These are phyloP conservation scores for Archips crataeganus DNA, from an alignment of 2,888 invertebrate genomes.

Conservation along the genomic window DNA sequence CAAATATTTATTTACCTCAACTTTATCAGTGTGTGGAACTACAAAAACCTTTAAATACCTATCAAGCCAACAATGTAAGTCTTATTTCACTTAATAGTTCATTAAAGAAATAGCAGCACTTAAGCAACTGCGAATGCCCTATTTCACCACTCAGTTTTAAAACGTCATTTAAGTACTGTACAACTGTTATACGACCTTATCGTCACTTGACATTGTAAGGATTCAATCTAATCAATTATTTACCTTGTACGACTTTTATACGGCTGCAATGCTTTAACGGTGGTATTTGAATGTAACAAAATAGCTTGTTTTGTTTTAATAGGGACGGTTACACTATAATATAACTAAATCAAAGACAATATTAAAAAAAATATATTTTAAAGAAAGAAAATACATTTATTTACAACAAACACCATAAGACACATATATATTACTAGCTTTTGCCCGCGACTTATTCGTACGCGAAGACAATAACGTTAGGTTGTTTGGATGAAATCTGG, in stretches of 20 bases:
- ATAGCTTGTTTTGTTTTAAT: neutral
- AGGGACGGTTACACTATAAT: too few species aligned
- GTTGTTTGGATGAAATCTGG: too few species aligned
- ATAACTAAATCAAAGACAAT: too few species aligned
- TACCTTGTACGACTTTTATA: slow-evolving; percentile 37
- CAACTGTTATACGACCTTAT: slow-evolving; percentile 17
- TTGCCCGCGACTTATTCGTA: too few species aligned
- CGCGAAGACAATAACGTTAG: too few species aligned
- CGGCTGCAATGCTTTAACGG: slow-evolving; percentile 27
- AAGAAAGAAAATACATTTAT: too few species aligned
- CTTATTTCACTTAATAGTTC: slow-evolving; percentile 37
- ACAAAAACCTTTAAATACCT: neutral
- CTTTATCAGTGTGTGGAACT: neutral
- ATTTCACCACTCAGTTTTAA: neutral
- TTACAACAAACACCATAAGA: too few species aligned
- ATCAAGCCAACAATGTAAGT: slow-evolving; percentile 25
- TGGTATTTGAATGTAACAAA: slow-evolving; percentile 18
- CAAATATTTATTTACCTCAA: too few species aligned
- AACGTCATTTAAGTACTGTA: slow-evolving; percentile 13
- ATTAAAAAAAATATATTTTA: too few species aligned
- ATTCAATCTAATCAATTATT: slow-evolving; percentile 38
- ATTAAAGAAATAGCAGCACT: slow-evolving; percentile 35
- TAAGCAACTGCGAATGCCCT: slow-evolving; percentile 17
- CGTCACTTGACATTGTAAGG: slow-evolving; percentile 28
- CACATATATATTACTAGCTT: too few species aligned